Percentiles rank a stretch among this genome's conserved stretches.
Evolutionary conservation across 2,797 vertebrate genomes (phyloP).

Genomic region (Pseudomugil gertrudae): DNA sequence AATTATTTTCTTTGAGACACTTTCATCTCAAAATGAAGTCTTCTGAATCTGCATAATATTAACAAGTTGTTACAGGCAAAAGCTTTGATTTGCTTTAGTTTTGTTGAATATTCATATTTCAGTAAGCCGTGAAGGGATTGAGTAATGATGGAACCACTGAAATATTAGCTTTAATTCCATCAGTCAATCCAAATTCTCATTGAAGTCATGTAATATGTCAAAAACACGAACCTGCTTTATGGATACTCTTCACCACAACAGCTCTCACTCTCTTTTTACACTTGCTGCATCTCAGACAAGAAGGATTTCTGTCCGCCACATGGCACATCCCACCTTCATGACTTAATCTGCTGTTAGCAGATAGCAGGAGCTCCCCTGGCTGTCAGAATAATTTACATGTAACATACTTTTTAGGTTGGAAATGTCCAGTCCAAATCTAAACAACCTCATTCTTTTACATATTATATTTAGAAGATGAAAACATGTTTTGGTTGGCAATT

Average conservation of each 20-base stretch:
- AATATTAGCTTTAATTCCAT: constrained; percentile 3
- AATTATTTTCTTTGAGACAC: constrained; percentile 10
- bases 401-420: constrained; percentile 22
- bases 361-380: constrained; percentile 34
- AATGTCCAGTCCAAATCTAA: constrained; percentile 1
- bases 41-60: background rate
- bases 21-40: background rate
- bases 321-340: constrained; percentile 15
- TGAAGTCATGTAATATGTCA: background rate
- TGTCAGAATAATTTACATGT: constrained; percentile 39
- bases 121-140: background rate
- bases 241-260: background rate
- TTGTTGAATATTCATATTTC: background rate
- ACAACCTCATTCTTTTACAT: constrained; percentile 22
- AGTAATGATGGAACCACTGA: background rate
- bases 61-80: constrained; percentile 7
- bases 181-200: constrained; percentile 1
- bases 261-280: constrained; percentile 16
- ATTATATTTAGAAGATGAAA: constrained; percentile 17
- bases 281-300: background rate
- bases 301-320: constrained; percentile 2
- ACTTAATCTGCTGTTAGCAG: constrained; percentile 21
- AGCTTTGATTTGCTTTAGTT: constrained; percentile 8
- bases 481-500: constrained; percentile 4
- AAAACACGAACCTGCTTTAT: background rate